These are phyloP conservation scores for Cisticola juncidis DNA, from an alignment of 2,113 vertebrate genomes.

Conservation along the genomic window DNA sequence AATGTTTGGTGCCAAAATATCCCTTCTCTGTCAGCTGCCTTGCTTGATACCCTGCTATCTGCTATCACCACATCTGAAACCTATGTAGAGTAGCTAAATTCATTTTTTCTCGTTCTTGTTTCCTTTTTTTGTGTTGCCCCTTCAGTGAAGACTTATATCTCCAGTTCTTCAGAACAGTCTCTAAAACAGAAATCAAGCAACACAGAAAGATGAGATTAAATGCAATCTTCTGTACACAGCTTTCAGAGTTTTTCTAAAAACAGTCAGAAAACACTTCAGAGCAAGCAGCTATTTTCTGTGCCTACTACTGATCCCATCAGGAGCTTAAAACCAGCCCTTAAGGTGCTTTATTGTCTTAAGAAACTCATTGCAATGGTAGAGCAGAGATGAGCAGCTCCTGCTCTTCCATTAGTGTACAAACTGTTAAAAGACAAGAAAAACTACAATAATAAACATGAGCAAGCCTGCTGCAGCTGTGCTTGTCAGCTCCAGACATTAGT, in stretches of 20 bases:
- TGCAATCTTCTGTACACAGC: not conserved
- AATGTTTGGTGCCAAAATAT: not conserved
- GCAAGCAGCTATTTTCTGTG: not conserved
- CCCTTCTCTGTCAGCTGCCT: not conserved
- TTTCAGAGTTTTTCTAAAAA: not conserved
- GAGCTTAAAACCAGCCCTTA: not conserved
- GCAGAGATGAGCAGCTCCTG: not conserved
- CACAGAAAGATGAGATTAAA: not conserved
- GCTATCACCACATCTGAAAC: not conserved
- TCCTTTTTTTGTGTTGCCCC: not conserved
- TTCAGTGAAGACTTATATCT: not conserved
- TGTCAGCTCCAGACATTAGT: slow-evolving; percentile 56
- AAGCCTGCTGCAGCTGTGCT: slow-evolving; percentile 58
- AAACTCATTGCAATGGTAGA: not conserved
- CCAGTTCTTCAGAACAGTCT: not conserved
- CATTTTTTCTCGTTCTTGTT: not conserved
- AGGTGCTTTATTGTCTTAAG: not conserved
- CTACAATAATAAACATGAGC: not conserved
- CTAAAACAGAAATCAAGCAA: not conserved
- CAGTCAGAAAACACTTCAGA: not conserved
- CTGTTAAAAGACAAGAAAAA: slow-evolving; percentile 47
- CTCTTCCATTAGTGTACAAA: not conserved
- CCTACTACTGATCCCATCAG: not conserved
- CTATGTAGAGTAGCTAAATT: not conserved
- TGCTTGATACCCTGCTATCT: not conserved